These are phyloP conservation scores for Clavelina lepadiformis DNA, from an alignment of 23 tunicate species.

Conservation along the genomic window DNA sequence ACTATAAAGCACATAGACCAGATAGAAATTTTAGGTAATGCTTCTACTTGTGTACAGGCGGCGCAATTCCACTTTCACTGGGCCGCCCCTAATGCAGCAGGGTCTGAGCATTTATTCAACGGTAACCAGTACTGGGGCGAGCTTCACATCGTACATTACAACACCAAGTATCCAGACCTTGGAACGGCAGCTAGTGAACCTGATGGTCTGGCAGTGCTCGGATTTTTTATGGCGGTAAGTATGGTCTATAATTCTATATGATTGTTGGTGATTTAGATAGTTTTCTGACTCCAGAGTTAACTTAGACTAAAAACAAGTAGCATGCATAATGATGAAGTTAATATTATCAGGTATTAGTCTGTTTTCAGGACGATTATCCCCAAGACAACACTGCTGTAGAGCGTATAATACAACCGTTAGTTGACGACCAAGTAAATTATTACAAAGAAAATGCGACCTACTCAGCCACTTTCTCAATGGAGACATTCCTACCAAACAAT, in stretches of 20 bases:
- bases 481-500: slow-evolving; percentile 12
- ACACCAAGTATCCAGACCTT: slow-evolving; percentile 42
- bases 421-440: not conserved
- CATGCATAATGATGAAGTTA: no score
- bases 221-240: slow-evolving; percentile 51
- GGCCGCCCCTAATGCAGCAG: slow-evolving; percentile 17
- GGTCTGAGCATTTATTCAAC: slow-evolving; percentile 59
- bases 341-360: no score
- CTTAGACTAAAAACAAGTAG: no score
- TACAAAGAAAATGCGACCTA: not conserved
- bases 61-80: slow-evolving; percentile 71
- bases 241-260: no score
- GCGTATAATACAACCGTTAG: not conserved
- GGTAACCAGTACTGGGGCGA: slow-evolving; percentile 48
- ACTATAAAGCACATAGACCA: no score
- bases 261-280: no score
- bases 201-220: slow-evolving; percentile 66
- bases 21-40: no score
- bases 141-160: slow-evolving; percentile 55
- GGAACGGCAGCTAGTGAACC: slow-evolving; percentile 10
- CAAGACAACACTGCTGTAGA: slow-evolving; percentile 8
- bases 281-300: no score
- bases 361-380: slow-evolving; percentile 11
- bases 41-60: slow-evolving; percentile 11
- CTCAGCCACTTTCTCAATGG: not conserved